These are phyloP conservation scores for Rhea americana DNA, from an alignment of 2,113 vertebrate genomes.

Conservation along the genomic window DNA sequence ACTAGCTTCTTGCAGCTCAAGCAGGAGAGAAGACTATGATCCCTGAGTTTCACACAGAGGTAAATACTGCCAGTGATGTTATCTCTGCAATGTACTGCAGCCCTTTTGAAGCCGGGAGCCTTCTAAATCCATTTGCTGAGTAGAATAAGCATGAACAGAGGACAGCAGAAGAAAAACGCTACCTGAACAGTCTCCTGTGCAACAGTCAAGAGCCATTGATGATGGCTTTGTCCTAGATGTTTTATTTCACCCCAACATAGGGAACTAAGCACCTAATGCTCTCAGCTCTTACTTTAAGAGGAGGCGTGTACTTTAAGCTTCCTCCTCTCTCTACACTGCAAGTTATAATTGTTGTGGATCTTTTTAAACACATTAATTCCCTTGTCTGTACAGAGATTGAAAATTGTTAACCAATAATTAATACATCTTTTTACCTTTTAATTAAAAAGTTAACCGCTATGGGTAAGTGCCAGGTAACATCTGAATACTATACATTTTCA, in stretches of 20 bases:
- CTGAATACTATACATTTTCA: not conserved
- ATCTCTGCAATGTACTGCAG: not conserved
- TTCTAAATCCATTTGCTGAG: not conserved
- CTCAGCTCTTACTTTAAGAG: not conserved
- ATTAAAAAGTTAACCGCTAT: conserved; percentile 63
- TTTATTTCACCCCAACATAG: not conserved
- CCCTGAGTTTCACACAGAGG: not conserved
- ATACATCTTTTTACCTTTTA: conserved; percentile 63
- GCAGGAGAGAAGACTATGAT: not conserved
- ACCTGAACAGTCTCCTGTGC: not conserved
- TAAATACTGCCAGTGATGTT: not conserved
- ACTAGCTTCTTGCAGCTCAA: not conserved
- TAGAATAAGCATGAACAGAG: not conserved
- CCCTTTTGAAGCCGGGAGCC: not conserved
- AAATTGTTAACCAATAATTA: conserved; percentile 71
- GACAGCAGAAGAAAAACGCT: not conserved
- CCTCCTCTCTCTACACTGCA: not conserved
- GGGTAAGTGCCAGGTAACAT: not conserved
- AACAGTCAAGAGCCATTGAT: not conserved
- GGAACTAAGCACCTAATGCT: not conserved
- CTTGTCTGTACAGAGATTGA: conserved; percentile 62
- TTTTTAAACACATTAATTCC: conserved; percentile 52
- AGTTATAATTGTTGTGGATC: conserved; percentile 58
- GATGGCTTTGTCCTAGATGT: not conserved
- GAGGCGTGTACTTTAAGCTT: not conserved